phyloP scores from a whole-genome alignment of 2,888 invertebrate species.

The Lepidochitona cinerea region DNA sequence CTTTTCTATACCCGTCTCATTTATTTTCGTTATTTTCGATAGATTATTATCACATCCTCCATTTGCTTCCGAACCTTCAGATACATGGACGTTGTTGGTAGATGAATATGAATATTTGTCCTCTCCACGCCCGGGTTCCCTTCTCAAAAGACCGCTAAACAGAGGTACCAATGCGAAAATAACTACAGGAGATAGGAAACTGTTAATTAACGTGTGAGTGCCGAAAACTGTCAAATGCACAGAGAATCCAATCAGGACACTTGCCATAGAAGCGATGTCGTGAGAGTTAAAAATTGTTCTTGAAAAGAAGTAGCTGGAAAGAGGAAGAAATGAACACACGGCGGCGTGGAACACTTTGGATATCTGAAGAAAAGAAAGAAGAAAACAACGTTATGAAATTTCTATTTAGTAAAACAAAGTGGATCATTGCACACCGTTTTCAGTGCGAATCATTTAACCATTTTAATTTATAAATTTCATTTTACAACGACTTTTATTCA shows the following conservation, averaged over 20 bases:
- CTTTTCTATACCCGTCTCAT: neutral
- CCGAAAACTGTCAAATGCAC: constrained; percentile 48
- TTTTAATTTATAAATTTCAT: no score
- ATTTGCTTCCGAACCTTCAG: neutral
- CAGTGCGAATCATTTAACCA: no score
- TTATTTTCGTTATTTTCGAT: neutral
- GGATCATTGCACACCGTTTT: no score
- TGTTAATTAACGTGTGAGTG: constrained; percentile 60
- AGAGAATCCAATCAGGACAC: constrained; percentile 46
- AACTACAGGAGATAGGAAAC: constrained; percentile 48
- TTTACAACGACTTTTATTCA: no score
- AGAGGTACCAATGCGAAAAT: constrained; percentile 27
- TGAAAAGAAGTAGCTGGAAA: constrained; percentile 44
- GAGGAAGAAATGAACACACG: constrained; percentile 44
- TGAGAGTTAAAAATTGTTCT: constrained; percentile 31
- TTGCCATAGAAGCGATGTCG: constrained; percentile 42
- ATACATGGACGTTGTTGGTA: neutral
- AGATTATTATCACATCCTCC: neutral
- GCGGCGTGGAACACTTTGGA: constrained; percentile 41
- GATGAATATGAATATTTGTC: neutral
- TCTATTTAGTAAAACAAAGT: no score
- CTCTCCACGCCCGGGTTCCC: neutral
- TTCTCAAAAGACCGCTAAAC: neutral
- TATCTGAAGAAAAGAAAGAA: constrained; percentile 36
- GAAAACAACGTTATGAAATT: no score